Percentiles rank a stretch among this genome's conserved stretches.
These are phyloP conservation scores for Phylloscopus collybita DNA, from an alignment of 2,797 vertebrate genomes.

Conservation along the genomic window DNA sequence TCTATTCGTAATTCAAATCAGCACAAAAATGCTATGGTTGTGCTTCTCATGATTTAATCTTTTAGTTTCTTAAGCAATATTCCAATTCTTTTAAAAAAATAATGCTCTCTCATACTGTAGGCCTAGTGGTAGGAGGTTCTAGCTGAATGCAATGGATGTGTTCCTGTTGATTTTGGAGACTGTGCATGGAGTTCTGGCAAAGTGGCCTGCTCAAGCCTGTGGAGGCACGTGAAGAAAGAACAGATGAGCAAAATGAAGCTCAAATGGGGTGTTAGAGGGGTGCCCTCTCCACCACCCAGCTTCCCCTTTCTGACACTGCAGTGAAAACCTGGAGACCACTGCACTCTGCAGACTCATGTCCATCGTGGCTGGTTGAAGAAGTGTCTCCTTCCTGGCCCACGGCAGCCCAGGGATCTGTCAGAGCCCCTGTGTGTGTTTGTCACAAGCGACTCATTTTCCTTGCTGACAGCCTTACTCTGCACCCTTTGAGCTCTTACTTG, in stretches of 20 bases:
- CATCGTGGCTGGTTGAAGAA: not conserved
- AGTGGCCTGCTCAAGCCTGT: not conserved
- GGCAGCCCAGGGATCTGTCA: not conserved
- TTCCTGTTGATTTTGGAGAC: not conserved
- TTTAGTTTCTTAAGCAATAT: constrained; percentile 52
- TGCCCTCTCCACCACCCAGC: not conserved
- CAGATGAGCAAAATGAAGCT: not conserved
- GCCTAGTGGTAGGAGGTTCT: not conserved
- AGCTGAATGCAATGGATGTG: fast-evolving
- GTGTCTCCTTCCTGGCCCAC: not conserved
- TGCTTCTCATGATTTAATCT: constrained; percentile 52
- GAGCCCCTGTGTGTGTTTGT: not conserved
- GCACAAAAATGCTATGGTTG: constrained; percentile 49
- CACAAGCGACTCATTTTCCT: not conserved
- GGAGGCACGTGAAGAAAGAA: not conserved
- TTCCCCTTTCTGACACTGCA: not conserved
- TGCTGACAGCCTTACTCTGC: not conserved
- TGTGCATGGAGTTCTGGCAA: not conserved
- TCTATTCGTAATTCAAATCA: constrained; percentile 70
- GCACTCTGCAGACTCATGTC: not conserved
- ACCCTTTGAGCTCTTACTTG: not conserved
- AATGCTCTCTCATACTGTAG: not conserved
- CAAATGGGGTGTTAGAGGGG: not conserved
- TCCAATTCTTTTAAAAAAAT: constrained; percentile 21
- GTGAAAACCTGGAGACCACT: not conserved